Evolutionary conservation across 2,113 vertebrate species (phyloP).

Genomic region (Malaclemys terrapin): DNA sequence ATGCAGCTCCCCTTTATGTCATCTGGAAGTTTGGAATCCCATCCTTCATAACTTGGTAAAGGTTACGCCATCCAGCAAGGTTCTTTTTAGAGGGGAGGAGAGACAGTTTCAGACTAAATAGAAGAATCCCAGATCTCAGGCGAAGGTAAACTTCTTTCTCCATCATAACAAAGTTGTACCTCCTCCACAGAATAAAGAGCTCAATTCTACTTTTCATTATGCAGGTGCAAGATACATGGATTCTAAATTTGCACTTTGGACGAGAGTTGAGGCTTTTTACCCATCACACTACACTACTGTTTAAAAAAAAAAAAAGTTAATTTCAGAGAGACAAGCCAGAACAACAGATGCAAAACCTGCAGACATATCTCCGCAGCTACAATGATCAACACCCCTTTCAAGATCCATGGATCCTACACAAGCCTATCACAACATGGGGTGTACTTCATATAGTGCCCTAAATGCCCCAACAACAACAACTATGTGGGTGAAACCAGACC

Average conservation of each 20-base stretch:
- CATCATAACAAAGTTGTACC: background rate
- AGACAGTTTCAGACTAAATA: background rate
- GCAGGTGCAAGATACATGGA: background rate
- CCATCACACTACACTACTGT: too few relatives aligned
- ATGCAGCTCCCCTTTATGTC: background rate
- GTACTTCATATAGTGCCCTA: too few relatives aligned
- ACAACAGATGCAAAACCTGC: too few relatives aligned
- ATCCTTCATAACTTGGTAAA: fast-evolving
- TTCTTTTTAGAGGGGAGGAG: background rate
- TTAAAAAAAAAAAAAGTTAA: too few relatives aligned
- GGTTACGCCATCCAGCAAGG: background rate
- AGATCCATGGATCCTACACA: too few relatives aligned
- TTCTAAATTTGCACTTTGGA: background rate
- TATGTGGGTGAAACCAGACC: too few relatives aligned
- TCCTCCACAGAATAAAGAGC: background rate
- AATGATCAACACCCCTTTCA: too few relatives aligned
- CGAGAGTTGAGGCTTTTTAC: background rate
- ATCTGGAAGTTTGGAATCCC: background rate
- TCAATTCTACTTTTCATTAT: background rate
- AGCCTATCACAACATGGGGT: too few relatives aligned
- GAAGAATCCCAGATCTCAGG: background rate
- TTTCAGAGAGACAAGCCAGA: too few relatives aligned
- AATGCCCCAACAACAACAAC: too few relatives aligned
- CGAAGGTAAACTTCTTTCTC: background rate
- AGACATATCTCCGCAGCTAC: too few relatives aligned